Evolutionary conservation across 2,797 vertebrate species (phyloP), one percentile per base, ranked within the genome.

Genomic region (Discoglossus pictus): DNA sequence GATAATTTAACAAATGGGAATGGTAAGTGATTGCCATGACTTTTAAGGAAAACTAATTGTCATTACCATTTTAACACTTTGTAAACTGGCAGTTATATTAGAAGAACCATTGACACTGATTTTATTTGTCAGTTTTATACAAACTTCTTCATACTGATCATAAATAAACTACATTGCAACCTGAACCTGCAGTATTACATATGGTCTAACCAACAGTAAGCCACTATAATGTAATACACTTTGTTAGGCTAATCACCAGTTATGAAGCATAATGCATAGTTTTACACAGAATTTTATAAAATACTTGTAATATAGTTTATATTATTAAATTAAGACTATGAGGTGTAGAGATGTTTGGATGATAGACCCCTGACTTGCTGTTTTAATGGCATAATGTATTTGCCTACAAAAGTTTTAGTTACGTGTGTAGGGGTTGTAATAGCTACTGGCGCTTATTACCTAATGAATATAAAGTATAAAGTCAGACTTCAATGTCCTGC

Each of bases 281-380:
- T 61, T 12, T 61, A 3, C 16, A 60, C 42, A 46, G 31, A 18
- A 23, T n/a, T 48, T 47, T 24, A 7, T 4, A n/a, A 3, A 61
- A 47, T 48, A 61, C 34, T 39, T 61, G 24, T 31, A 44, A 59
- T 59, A 10, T 25, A 34, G 15, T 59, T 43, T 23, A 50, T 17
- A 11, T 23, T 36, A 17, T 50, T 38, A 4, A 24, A 24, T 20
- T 20, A 38, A 39, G 43, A 20, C 31, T 36, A 8, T 31, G 27
- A 38, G 11, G 31, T 36, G 42, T 23, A 18, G 23, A 23, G 34
- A 23, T 61, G 34, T 47, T 61, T 27, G n/a, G n/a, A n/a, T n/a
- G n/a, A n/a, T 47, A 36, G 34, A 35, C 43, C 27, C 34, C 18
- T 48, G 58, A 47, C 43, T 61, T 47, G 11, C 21, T 24, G 20